phyloP scores from a whole-genome alignment of 2,113 vertebrate species.

The Xenus cinereus region DNA sequence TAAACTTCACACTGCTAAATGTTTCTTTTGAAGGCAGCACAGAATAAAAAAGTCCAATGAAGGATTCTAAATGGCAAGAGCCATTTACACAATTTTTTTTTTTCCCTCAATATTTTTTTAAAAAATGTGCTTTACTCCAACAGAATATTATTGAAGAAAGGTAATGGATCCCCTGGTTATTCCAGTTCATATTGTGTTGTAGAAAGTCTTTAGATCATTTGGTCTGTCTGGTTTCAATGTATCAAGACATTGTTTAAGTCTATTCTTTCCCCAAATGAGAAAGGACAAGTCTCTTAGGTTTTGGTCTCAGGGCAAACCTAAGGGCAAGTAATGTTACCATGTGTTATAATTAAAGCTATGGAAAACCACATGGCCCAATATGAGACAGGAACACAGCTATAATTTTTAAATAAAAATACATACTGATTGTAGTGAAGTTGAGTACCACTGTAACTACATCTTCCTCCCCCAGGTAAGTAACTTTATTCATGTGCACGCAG shows the following conservation, averaged over 20 bases:
- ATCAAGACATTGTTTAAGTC: not conserved
- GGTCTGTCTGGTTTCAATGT: not conserved
- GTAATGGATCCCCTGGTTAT: not conserved
- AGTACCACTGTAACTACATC: not conserved
- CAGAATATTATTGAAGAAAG: not conserved
- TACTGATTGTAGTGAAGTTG: not conserved
- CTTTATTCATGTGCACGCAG: rapidly evolving
- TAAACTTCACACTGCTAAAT: not conserved
- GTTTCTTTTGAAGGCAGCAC: not conserved
- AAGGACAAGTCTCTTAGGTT: not conserved
- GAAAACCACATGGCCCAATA: not conserved
- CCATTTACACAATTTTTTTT: not conserved
- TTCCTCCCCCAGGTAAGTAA: not conserved
- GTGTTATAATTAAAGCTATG: not conserved
- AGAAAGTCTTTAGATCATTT: not conserved
- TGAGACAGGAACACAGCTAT: not conserved
- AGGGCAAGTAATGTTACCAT: not conserved
- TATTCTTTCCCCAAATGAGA: not conserved
- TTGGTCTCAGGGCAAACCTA: not conserved
- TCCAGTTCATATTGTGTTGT: not conserved
- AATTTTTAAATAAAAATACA: not conserved
- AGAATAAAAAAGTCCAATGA: not conserved
- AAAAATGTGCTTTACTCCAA: not conserved
- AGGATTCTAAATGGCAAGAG: not conserved
- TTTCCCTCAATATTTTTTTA: not conserved